phyloP scores from a whole-genome alignment of 2,888 invertebrate species.

The Ptychoptera contaminata region DNA sequence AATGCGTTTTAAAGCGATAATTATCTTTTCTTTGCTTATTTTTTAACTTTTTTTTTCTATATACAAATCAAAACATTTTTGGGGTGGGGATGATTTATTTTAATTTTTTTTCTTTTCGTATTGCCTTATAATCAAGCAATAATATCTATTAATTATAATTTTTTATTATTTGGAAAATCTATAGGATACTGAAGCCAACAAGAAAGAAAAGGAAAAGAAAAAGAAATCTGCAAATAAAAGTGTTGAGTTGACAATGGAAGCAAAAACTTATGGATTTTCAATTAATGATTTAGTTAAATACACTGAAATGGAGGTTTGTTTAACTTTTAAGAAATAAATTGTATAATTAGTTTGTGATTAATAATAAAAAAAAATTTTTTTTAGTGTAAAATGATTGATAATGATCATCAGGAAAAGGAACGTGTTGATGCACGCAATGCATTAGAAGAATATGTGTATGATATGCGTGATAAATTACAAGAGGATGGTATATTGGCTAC shows the following conservation, averaged over 20 bases:
- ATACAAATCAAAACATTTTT: too few relatives aligned
- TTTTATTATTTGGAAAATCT: too few relatives aligned
- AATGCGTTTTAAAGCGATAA: too few relatives aligned
- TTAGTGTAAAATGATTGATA: slow-evolving; percentile 63
- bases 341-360: slow-evolving; percentile 7
- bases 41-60: too few relatives aligned
- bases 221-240: slow-evolving; percentile 68
- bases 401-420: slow-evolving; percentile 87
- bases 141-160: too few relatives aligned
- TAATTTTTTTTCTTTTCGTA: too few relatives aligned
- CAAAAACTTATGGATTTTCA: slow-evolving; percentile 54
- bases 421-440: slow-evolving; percentile 92
- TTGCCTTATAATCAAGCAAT: too few relatives aligned
- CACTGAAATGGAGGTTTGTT: slow-evolving; percentile 60
- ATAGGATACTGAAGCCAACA: slow-evolving; percentile 14
- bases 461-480: slow-evolving; percentile 75
- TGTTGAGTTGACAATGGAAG: slow-evolving; percentile 70
- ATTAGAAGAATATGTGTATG: slow-evolving; percentile 96
- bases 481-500: slow-evolving; percentile 58
- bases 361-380: neutral
- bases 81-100: too few relatives aligned
- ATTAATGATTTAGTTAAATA: slow-evolving; percentile 55
- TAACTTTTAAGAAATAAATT: slow-evolving; percentile 3
- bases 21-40: too few relatives aligned
- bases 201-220: slow-evolving; percentile 50